Conservation (phyloP, 2,797 vertebrate species). For the Aulostomus chinensis region DNA sequence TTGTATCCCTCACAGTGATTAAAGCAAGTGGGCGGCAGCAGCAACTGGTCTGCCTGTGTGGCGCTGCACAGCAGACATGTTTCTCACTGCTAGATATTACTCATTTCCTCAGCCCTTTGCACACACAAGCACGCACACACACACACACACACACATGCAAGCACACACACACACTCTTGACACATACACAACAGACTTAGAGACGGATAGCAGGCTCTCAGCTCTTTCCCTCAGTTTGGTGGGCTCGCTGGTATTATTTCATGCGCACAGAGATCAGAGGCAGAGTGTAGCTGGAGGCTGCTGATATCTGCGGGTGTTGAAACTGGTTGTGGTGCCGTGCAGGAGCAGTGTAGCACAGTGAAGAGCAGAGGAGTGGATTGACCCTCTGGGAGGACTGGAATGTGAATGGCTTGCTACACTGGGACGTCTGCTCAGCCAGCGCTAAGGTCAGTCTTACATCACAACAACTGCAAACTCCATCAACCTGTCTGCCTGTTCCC, state of each 20-base stretch:
- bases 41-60: constrained; percentile 85
- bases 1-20: constrained; percentile 79
- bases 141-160: constrained; percentile 40
- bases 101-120: constrained; percentile 85
- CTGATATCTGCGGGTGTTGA: constrained; percentile 57
- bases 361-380: constrained; percentile 55
- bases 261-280: constrained; percentile 63
- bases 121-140: constrained; percentile 60
- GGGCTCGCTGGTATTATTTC: constrained; percentile 66
- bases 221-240: constrained; percentile 70
- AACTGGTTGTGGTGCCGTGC: constrained; percentile 27
- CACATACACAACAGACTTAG: constrained; percentile 58
- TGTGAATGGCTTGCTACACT: constrained; percentile 67
- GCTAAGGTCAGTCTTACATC: constrained; percentile 77
- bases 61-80: constrained; percentile 84
- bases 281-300: constrained; percentile 61
- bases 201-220: constrained; percentile 63
- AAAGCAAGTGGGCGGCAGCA: constrained; percentile 84
- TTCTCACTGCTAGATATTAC: constrained; percentile 86
- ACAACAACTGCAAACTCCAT: constrained; percentile 32
- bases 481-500: constrained; percentile 33
- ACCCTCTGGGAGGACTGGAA: constrained; percentile 63
- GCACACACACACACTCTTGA: constrained; percentile 26
- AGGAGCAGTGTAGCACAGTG: constrained; percentile 44
- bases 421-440: constrained; percentile 66